Base-by-base conservation (phyloP, 2,113 vertebrate genomes). In the Cinclus cinclus region DNA sequence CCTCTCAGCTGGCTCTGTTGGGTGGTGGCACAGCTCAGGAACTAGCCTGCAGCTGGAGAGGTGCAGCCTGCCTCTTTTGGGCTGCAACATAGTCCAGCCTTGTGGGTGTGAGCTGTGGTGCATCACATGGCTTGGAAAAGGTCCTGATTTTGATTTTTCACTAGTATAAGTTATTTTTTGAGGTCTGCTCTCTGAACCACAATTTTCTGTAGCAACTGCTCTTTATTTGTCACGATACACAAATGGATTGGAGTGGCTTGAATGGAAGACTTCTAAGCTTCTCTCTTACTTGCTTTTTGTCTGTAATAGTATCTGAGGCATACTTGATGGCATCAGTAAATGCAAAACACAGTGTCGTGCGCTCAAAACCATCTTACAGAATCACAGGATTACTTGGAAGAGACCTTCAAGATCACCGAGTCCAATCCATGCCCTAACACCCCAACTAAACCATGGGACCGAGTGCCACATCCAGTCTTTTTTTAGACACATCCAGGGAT, bases 141-240 rank as follows among this genome's bases (percentile, higher is more conserved):
- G 24, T 47, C 64, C 74, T 78, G 52, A 55, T 70, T 77, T 71
- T 14, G 19, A 24, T 71, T 96, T 96, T 84, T 94, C 73, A 46
- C 58, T 69, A 13, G 6, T 22, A 39, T 30, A 37, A 25, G 20
- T 52, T 83, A 2, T 95, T 92, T 80, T 84, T 62, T 87, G 79
- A 91, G 52, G 16, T 83, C 50, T 83, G 15, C 13, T 90, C 14
- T 79, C 70, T 74, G 46, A 86, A 62, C 49, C 55, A 20, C 10
- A 25, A 19, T 74, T 90, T 94, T 92, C 70, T 83, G 20, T 92
- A 85, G 24, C 86, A 70, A 73, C 79, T 87, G n/a, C 52, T 92
- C 19, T 71, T 88, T 87, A 39, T 37, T 85, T 91, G 63, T 85
- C 77, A 90, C 0, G 0, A 49, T 65, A n/a, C 39, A 33, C 41